Conservation (phyloP, 2,113 vertebrate species). For the Fregata magnificens region DNA sequence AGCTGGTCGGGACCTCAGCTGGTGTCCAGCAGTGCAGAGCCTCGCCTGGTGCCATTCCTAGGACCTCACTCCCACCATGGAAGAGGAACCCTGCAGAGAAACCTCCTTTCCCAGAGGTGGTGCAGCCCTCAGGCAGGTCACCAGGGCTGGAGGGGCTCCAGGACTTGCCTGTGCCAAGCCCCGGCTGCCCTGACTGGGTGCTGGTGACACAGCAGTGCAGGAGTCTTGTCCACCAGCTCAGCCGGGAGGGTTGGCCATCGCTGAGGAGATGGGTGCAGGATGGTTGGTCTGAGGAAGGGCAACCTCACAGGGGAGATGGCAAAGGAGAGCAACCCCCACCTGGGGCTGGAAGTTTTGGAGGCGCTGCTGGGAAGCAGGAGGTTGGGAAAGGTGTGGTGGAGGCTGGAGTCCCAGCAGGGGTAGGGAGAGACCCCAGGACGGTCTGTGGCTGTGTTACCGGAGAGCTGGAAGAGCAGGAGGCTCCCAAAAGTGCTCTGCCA, state of each 20-base stretch:
- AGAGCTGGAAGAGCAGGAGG: background rate
- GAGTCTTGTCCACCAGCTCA: fast-evolving
- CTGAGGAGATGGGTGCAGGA: background rate
- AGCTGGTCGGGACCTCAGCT: background rate
- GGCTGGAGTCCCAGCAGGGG: background rate
- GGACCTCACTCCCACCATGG: background rate
- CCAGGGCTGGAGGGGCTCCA: background rate
- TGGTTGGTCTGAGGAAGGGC: background rate
- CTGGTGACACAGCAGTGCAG: background rate
- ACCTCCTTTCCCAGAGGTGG: background rate
- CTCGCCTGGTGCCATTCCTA: background rate
- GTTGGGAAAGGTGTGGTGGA: background rate
- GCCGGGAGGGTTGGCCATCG: background rate
- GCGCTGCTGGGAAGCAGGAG: background rate
- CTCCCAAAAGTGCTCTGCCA: background rate
- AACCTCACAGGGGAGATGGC: background rate
- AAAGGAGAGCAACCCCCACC: background rate
- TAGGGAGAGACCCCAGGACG: background rate
- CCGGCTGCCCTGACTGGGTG: background rate
- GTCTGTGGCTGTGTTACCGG: background rate
- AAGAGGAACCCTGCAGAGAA: background rate
- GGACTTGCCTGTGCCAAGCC: background rate
- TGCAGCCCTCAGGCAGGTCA: background rate
- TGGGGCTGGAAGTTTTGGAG: background rate
- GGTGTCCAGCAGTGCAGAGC: background rate